phyloP scores from a whole-genome alignment of 2,888 invertebrate species.

The Napeogenes sylphis region DNA sequence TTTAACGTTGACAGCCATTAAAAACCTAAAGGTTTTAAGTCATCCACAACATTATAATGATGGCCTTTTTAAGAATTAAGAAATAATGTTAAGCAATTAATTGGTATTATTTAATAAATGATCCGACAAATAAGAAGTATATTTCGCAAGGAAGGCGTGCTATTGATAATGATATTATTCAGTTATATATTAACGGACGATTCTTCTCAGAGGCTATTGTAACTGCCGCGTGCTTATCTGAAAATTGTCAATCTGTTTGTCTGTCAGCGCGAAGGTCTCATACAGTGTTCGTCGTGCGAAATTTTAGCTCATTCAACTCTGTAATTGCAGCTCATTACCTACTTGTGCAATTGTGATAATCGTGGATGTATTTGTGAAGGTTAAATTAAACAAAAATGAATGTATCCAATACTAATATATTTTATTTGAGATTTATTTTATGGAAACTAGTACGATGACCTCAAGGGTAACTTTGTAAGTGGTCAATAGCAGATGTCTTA shows the following conservation, averaged over 20 bases:
- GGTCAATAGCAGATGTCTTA: conserved; percentile 32
- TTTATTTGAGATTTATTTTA: background rate
- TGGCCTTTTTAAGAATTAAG: background rate
- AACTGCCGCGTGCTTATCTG: conserved; percentile 37
- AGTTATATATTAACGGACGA: conserved; percentile 21
- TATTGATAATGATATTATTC: background rate
- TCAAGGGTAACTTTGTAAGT: background rate
- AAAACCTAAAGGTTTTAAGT: conserved; percentile 8
- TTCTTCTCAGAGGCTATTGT: conserved; percentile 31
- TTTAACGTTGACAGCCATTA: conserved; percentile 14
- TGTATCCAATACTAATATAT: background rate
- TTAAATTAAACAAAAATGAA: conserved; percentile 1
- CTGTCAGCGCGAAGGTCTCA: conserved; percentile 64
- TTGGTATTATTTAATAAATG: conserved; percentile 1
- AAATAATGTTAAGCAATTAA: conserved; percentile 2
- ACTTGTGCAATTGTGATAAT: conserved; percentile 23
- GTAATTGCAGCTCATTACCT: conserved; percentile 27
- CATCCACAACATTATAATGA: background rate
- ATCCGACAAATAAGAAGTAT: background rate
- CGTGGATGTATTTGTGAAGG: conserved; percentile 7
- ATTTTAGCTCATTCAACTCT: conserved; percentile 50
- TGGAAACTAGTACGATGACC: conserved; percentile 1
- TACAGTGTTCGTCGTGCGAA: conserved; percentile 54
- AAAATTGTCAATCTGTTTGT: conserved; percentile 68
- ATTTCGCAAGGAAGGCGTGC: background rate